Conservation (phyloP, 2,797 vertebrate species). For the Gymnothorax reevesii region DNA sequence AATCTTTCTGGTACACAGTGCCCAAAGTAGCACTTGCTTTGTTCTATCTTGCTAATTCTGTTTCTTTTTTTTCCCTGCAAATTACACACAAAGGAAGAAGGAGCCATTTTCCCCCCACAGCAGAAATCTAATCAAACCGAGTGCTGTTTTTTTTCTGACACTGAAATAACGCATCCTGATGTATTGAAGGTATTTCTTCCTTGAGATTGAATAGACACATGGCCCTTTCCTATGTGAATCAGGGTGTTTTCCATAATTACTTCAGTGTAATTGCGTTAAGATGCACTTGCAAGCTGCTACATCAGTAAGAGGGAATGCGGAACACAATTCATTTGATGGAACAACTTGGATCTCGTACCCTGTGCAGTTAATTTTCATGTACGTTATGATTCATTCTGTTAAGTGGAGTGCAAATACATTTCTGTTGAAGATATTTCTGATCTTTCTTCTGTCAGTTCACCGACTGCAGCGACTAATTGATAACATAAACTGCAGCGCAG, state of each 20-base stretch:
- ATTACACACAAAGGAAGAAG: conserved; percentile 21
- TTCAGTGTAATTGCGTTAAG: conserved; percentile 34
- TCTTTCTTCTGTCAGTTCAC: neutral
- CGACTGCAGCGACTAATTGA: neutral
- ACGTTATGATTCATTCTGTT: neutral
- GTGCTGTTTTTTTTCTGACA: neutral
- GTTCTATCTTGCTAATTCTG: conserved; percentile 38
- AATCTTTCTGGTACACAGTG: conserved; percentile 69
- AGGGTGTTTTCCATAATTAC: conserved; percentile 35
- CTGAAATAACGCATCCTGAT: neutral
- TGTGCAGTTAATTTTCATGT: neutral
- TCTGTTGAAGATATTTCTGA: neutral
- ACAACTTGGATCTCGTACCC: neutral
- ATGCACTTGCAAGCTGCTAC: conserved; percentile 41
- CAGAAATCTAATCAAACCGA: conserved; percentile 29
- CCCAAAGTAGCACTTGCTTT: conserved; percentile 74
- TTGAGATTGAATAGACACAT: conserved; percentile 53
- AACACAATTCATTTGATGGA: neutral
- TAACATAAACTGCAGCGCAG: neutral
- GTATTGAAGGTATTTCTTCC: conserved; percentile 13
- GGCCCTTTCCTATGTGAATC: conserved; percentile 40
- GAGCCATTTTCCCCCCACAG: conserved; percentile 13
- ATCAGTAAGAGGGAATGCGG: conserved; percentile 30
- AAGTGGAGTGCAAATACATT: neutral
- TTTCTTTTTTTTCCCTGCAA: conserved; percentile 5